Evolutionary conservation across 2,797 vertebrate genomes (phyloP).

Genomic region (Prunella strophiata): DNA sequence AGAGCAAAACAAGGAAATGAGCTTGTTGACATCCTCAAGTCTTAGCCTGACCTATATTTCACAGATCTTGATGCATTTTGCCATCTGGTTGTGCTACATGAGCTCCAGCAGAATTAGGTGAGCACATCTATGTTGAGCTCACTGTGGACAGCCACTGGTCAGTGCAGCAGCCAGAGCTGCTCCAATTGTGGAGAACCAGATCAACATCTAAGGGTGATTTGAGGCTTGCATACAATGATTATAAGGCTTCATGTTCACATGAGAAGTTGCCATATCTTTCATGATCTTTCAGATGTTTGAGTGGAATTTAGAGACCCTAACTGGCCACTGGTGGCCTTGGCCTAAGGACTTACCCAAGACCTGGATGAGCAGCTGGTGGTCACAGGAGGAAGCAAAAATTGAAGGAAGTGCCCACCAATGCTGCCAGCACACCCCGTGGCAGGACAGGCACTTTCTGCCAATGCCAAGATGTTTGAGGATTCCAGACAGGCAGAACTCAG

Average conservation of each 20-base stretch:
- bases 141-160: background rate
- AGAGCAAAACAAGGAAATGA: slow-evolving; percentile 5
- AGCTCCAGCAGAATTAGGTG: background rate
- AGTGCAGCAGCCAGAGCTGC: background rate
- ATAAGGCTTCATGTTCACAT: background rate
- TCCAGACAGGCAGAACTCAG: background rate
- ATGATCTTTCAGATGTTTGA: background rate
- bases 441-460: background rate
- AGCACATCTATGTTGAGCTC: background rate
- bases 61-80: background rate
- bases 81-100: background rate
- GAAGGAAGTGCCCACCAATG: background rate
- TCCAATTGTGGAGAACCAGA: background rate
- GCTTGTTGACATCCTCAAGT: slow-evolving; percentile 6
- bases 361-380: background rate
- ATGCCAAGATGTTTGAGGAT: background rate
- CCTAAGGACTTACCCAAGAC: background rate
- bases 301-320: background rate
- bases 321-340: background rate
- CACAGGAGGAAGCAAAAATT: background rate
- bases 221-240: background rate
- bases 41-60: background rate
- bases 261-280: background rate
- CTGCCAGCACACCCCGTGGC: accelerated
- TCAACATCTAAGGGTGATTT: background rate